Evolutionary conservation across 1,140 invertebrate genomes (phyloP), one percentile per base, ranked within the genome.

Genomic region (Lepidotrigona ventralis): DNA sequence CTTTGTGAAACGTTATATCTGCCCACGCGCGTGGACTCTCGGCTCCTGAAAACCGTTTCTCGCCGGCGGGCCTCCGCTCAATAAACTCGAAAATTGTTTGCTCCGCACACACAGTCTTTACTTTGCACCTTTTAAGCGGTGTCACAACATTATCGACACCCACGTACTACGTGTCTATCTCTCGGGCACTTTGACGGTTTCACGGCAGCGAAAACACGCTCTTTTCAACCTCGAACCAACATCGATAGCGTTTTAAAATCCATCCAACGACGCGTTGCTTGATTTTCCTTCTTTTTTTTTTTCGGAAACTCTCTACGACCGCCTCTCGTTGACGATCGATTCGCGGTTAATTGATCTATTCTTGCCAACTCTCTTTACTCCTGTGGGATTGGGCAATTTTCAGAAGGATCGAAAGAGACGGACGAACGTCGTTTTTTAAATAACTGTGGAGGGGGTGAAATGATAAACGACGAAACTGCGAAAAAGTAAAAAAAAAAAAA

Each of bases 71-170:
- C 60, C 58, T 78, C 12, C 76, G 64, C 75, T 79, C 84, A 69
- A 85, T 85, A 85, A 83, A 76, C 81, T 77, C 72, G 56, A 63
- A 81, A 76, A 69, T n/a, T 79, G 84, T 85, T 85, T 85, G 84
- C 75, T 75, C 39, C 54, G 54, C 63, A 51, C 69, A 79, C 60
- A 83, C 63, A 14, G 33, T 66, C 68, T 83, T 83, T 78, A 71
- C 66, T 70, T 85, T 71, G 33, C 83, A 81, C 72, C 79, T 83
- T 79, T 63, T 51, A 71, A 71, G 51, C 69, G 51, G 77, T 70
- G 56, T 83, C 77, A 83, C 51, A 79, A 79, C 26, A 66, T 78
- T 66, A 79, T 56, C 82, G 69, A 46, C 77, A 56, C 56, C 58
- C 58, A 77, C 81, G 73, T 17, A 71, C 68, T 12, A 71, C 68